A percentile compares a stretch with the other conserved stretches of the same genome.
Conservation (phyloP, 2,797 vertebrate species). For the Linurgus olivaceus region DNA sequence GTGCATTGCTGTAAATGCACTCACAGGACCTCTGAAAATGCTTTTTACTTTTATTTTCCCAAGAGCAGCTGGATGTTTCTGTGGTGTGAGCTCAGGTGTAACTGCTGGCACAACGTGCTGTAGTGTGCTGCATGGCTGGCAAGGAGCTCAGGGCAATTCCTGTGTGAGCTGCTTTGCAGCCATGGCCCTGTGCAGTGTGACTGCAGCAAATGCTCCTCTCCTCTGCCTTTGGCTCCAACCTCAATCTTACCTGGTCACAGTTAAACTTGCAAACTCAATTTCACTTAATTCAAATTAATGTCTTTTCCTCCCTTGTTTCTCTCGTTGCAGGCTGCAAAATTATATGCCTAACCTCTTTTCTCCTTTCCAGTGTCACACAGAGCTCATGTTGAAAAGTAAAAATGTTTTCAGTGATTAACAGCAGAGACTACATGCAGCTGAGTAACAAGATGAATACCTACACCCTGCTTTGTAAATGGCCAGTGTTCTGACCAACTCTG, state of each 20-base stretch:
- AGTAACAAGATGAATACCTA: not conserved
- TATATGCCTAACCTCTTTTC: not conserved
- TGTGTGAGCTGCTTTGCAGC: not conserved
- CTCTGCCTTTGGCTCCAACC: not conserved
- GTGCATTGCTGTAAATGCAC: not conserved
- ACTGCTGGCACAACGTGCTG: rapidly evolving
- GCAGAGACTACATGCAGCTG: not conserved
- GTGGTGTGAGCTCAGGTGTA: not conserved
- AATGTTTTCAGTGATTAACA: not conserved
- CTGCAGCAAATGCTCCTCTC: not conserved
- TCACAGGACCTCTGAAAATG: not conserved
- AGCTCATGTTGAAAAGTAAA: not conserved
- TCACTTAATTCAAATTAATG: not conserved
- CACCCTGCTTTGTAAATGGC: not conserved
- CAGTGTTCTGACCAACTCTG: not conserved
- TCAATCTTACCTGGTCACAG: not conserved
- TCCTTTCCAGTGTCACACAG: not conserved
- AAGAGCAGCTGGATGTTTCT: not conserved
- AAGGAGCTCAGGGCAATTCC: not conserved
- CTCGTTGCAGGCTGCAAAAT: not conserved
- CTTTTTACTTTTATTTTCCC: not conserved
- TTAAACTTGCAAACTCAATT: not conserved
- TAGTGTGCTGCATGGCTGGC: rapidly evolving
- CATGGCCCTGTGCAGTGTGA: not conserved
- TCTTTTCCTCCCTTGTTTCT: not conserved